Evolutionary conservation across 2,888 invertebrate genomes (phyloP), one percentile per base, ranked within the genome.

Genomic region (Cinara cedri): DNA sequence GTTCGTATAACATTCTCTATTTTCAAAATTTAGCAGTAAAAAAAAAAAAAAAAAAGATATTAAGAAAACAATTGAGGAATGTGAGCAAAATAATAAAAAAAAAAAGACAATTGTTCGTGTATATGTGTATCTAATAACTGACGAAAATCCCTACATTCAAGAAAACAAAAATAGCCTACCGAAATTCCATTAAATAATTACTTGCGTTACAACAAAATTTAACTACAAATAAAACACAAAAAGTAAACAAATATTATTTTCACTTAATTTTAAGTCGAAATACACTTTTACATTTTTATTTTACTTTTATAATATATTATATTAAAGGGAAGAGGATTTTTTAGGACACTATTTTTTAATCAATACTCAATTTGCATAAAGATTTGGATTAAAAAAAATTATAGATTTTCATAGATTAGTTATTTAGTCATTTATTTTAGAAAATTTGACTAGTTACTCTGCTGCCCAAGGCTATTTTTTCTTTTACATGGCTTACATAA

Each of bases 51-150:
- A 60, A 24, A 49, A 19, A 54, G n/a, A 49, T 55, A 66, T 46
- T 76, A 70, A n/a, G 68, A 70, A 68, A 78, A 78, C 55, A 78
- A 46, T 60, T 57, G 78, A 68, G 78, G 70, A 78, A 78, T 78
- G 78, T 70, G 78, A 78, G 68, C 60, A 78, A 70, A 60, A 66
- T 57, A 76, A 78, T 19, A 63, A 63, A 62, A 66, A 74, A 65
- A 63, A 19, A 76, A 62, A 26, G 49, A 62, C 46, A 65, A 34
- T 78, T 70, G 68, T 78, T 68, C 70, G 13, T 51, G 51, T 70
- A 66, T 9, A 19, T 70, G 13, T 51, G 51, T 70, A 66, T 9
- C 34, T 70, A 51, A 72, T 24, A 76, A 78, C 21, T 60, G 76
- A 68, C 57, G 68, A 78, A 65, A 68, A 55, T 57, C 68, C 76